Base-by-base conservation (phyloP, 2,888 invertebrate species). In the Pimpla rufipes region DNA sequence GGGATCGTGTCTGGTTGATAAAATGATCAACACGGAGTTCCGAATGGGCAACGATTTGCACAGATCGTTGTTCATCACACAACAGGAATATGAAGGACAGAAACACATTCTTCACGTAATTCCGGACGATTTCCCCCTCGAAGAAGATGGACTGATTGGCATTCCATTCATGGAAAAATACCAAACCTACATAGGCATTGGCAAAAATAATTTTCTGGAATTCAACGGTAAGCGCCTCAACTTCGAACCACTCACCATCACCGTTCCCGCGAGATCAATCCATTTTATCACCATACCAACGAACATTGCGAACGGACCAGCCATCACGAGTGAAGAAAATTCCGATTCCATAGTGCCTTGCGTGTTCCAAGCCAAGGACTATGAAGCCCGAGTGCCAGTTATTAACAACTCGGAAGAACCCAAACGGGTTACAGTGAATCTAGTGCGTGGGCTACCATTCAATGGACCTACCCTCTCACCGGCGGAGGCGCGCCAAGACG, bases 331-430 rank as follows among this genome's bases (percentile, higher is more conserved):
- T 10, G 73, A 73, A 47, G 59, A 73, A 47, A 73, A 73, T 73
- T 18, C n/a, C n/a, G n/a, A 62, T 4, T 50, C 50, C 10, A 16
- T 67, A 5, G 16, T 67, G 4, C 52, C 52, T 52, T 68, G 68
- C 18, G 11, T 68, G 5, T 52, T 18, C 13, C 35, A 35, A 52
- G 52, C 68, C 35, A 68, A 68, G 68, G 52, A 52, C 37, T 52
- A 68, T 16, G 29, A 68, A 50, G 50, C 68, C 68, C 68, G 50
- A 50, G 70, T 55, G 70, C 40, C 52, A 5, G 10, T 68, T 37
- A 52, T 68, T 3, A 68, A 68, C 68, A 37, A 52, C 52, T 52
- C 68, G 70, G 55, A 70, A 55, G 52, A 70, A 70, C 52, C 55
- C 21, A 55, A 21, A 0, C 16, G 16, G 35, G 29, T 50, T 35